Evolutionary conservation across 35 echinoderm and acorn worm species (phyloP).

Genomic region (Amphiura filiformis): DNA sequence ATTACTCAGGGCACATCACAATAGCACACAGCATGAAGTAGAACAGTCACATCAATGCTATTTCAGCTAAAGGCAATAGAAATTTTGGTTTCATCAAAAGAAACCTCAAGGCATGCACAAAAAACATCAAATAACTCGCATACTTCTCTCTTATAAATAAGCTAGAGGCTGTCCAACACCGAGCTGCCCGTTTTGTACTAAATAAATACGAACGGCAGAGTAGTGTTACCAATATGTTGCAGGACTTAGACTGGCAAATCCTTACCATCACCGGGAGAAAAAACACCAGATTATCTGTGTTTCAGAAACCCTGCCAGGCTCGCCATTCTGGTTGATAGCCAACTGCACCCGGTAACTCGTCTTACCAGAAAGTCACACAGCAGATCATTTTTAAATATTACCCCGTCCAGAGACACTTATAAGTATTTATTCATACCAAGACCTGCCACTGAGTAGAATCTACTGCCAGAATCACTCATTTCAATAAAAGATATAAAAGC

Average conservation of each 20-base stretch:
- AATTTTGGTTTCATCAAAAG: constrained; percentile 24
- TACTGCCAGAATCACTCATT: background rate
- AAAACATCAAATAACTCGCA: constrained; percentile 6
- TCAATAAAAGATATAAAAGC: no score
- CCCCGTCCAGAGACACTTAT: background rate
- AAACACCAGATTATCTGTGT: background rate
- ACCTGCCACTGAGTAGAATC: background rate
- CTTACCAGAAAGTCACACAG: background rate
- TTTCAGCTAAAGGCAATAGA: constrained; percentile 1
- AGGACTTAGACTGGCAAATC: background rate
- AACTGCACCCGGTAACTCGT: background rate
- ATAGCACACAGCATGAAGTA: background rate
- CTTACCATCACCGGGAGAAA: background rate
- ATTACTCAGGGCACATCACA: no score
- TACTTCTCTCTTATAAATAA: constrained; percentile 15
- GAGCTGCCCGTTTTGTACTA: constrained; percentile 20
- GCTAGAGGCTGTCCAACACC: constrained; percentile 24
- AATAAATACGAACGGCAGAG: constrained; percentile 12
- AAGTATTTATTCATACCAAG: background rate
- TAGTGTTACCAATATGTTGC: background rate
- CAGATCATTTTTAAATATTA: background rate
- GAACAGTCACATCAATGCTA: background rate
- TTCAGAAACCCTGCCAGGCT: background rate
- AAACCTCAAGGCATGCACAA: constrained; percentile 1
- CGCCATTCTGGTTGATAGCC: background rate